Conservation (phyloP, 2,888 invertebrate genomes). For the Nomada goodeniana region DNA sequence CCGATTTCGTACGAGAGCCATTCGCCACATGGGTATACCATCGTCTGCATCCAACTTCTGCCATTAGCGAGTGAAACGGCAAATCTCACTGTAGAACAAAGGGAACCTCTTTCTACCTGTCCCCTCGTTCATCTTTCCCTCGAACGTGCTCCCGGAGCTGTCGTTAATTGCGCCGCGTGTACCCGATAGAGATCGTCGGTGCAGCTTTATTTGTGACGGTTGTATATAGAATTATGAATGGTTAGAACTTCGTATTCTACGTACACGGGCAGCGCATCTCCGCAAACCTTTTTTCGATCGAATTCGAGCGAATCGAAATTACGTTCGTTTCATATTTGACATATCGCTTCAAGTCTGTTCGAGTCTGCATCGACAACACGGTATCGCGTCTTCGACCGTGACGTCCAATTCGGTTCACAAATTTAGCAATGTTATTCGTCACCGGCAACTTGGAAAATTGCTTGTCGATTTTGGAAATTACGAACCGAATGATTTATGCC, state of each 20-base stretch:
- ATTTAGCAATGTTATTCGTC: too few species aligned
- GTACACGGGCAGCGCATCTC: too few species aligned
- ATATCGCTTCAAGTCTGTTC: too few species aligned
- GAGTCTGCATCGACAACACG: too few species aligned
- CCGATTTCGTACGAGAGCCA: constrained; percentile 70
- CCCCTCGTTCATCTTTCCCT: neutral
- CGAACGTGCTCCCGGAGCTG: neutral
- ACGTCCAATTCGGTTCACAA: too few species aligned
- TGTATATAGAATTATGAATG: neutral
- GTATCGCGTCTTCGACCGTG: too few species aligned
- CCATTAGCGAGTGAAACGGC: constrained; percentile 15
- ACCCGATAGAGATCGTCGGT: neutral
- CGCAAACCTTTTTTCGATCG: too few species aligned
- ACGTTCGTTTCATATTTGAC: too few species aligned
- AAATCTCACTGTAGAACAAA: constrained; percentile 18
- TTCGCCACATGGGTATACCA: constrained; percentile 77
- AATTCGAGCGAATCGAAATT: too few species aligned
- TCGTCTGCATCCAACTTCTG: neutral
- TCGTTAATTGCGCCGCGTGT: neutral
- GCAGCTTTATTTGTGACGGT: neutral
- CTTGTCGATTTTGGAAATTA: too few species aligned
- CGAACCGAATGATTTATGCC: too few species aligned
- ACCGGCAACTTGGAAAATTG: too few species aligned
- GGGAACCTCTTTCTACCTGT: neutral
- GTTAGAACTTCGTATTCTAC: neutral